A percentile compares a stretch with the other conserved stretches of the same genome.
Conservation (phyloP, 2,888 invertebrate genomes). For the Choreutis nemorana region DNA sequence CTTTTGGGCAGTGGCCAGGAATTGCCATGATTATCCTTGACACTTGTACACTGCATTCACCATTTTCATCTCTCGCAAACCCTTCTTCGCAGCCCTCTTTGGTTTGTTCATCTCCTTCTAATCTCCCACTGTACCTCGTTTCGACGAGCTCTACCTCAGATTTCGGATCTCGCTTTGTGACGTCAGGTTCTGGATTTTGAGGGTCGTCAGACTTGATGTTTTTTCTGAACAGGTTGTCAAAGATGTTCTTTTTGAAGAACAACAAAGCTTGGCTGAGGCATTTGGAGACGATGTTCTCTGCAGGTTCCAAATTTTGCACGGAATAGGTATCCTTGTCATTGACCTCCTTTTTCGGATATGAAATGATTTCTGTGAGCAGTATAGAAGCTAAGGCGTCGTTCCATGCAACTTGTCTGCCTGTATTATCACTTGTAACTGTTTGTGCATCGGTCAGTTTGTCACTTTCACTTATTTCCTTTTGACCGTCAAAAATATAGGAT, state of each 20-base stretch:
- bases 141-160: conserved; percentile 42
- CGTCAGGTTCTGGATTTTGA: too few relatives aligned
- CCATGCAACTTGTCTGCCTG: too few relatives aligned
- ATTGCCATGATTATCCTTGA: conserved; percentile 37
- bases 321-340: too few relatives aligned
- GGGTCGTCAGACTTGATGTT: too few relatives aligned
- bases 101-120: conserved; percentile 12
- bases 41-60: conserved; percentile 22
- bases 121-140: conserved; percentile 34
- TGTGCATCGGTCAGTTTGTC: too few relatives aligned
- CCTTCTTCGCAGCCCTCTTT: conserved; percentile 19
- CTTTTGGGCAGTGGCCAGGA: conserved; percentile 41
- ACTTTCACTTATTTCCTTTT: too few relatives aligned
- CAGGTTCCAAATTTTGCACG: too few relatives aligned
- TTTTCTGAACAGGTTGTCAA: conserved; percentile 22
- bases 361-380: too few relatives aligned
- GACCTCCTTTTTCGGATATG: too few relatives aligned
- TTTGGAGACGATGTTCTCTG: conserved; percentile 20
- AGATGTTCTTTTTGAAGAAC: conserved; percentile 34
- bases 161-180: conserved; percentile 22
- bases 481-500: too few relatives aligned
- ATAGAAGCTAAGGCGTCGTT: too few relatives aligned
- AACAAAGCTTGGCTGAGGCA: conserved; percentile 28
- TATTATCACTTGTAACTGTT: too few relatives aligned
- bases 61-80: conserved; percentile 20